Evolutionary conservation across 2,113 vertebrate genomes (phyloP), one percentile per base, ranked within the genome.

Genomic region (Vidua chalybeata): DNA sequence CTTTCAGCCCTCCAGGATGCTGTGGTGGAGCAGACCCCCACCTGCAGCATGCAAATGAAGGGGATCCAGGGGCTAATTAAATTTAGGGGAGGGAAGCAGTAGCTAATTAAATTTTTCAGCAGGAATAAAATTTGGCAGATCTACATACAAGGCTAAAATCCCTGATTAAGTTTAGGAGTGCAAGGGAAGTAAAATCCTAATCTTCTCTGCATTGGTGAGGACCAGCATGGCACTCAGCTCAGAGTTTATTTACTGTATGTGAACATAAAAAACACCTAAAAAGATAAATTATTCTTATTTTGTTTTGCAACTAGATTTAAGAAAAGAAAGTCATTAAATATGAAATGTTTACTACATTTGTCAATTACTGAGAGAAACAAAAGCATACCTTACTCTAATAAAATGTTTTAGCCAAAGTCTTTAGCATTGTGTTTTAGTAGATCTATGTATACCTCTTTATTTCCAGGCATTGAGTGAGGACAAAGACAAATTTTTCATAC

Each of bases 11-110:
- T 15, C 24, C 51, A 64, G 52, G 19, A 75, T 22, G 3, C 2
- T 2, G 6, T 3, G 0, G 18, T 6, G 5, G 15, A 31, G 37
- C 16, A 75, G 48, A 45, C 3, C 10, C 5, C 2, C 15, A 13
- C 19, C 45, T 54, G 4, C 1, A 4, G 15, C n/a, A 54, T 4
- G 2, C 20, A 58, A 56, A 11, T 23, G 4, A 72, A 7, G 4
- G 10, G 22, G 28, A 33, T 8, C 1, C 31, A 56, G 12, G 10
- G 48, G 5, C 3, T 59, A 35, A 35, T 35, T 35, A 35, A 35
- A 35, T 35, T 35, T 35, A 35, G 35, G 35, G 55, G 9, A 58
- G 4, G 14, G 17, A 26, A 80, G n/a, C 4, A 48, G 41, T 14
- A 22, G 8, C 26, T 69, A 37, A 83, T 62, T 23, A 68, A 8